Conservation (phyloP, 2,797 vertebrate species). For the Luscinia megarhynchos region DNA sequence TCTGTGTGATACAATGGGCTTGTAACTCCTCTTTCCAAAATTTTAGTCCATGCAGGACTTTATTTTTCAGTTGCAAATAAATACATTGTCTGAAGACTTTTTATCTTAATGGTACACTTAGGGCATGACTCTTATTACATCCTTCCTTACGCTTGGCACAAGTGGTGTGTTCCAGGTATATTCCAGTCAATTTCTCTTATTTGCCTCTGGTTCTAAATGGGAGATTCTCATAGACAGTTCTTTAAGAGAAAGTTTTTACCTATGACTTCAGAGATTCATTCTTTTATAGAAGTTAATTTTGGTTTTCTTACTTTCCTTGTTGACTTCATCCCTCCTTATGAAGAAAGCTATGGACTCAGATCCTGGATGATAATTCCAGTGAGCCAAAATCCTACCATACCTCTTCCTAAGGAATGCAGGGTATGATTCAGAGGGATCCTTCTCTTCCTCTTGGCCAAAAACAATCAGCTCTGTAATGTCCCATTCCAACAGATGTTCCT, state of each 20-base stretch:
- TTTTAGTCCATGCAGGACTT: not conserved
- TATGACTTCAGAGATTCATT: not conserved
- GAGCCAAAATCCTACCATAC: not conserved
- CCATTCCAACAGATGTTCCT: not conserved
- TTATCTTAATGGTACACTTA: not conserved
- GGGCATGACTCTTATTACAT: not conserved
- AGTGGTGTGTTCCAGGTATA: not conserved
- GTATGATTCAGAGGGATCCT: not conserved
- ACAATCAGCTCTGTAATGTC: not conserved
- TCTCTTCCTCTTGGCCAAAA: not conserved
- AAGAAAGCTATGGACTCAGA: not conserved
- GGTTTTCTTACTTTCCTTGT: not conserved
- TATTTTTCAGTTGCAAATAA: not conserved
- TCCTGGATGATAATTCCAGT: not conserved
- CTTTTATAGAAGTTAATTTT: not conserved
- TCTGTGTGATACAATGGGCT: not conserved
- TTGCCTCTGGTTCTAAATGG: not conserved
- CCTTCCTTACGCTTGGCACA: not conserved
- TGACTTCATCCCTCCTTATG: not conserved
- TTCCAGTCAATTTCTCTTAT: not conserved
- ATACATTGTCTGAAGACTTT: not conserved
- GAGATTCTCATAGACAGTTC: not conserved
- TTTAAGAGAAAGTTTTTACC: not conserved
- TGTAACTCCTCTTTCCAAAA: not conserved
- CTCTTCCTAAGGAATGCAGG: not conserved